A percentile compares a stretch with the other conserved stretches of the same genome.
Conservation (phyloP, 2,113 vertebrate species). For the Puntigrus tetrazona region DNA sequence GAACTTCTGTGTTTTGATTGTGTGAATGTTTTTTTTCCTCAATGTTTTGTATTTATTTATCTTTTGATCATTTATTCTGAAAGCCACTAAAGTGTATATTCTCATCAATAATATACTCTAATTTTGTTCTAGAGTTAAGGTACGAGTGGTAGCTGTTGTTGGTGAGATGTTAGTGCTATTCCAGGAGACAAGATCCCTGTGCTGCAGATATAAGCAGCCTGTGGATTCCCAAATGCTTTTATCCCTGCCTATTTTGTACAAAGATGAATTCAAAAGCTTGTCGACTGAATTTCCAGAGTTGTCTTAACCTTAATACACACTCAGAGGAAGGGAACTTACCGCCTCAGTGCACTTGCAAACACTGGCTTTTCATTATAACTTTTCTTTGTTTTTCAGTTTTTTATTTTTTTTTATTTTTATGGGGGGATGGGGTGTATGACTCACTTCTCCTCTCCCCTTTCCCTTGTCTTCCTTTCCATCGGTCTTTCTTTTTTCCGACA, state of each 20-base stretch:
- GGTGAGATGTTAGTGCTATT: constrained; percentile 24
- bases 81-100: not conserved
- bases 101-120: not conserved
- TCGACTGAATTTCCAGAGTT: constrained; percentile 19
- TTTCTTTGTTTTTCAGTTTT: not conserved
- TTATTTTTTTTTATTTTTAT: no score
- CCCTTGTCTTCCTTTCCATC: constrained; percentile 27
- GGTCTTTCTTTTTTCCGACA: constrained; percentile 42
- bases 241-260: not conserved
- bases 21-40: not conserved
- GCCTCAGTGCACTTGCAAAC: constrained; percentile 30
- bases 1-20: not conserved
- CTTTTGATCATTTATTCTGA: not conserved
- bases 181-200: not conserved
- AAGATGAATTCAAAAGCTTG: constrained; percentile 4
- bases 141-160: not conserved
- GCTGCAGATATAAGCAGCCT: not conserved
- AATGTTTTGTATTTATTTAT: not conserved
- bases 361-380: constrained; percentile 39
- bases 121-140: not conserved
- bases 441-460: constrained; percentile 8
- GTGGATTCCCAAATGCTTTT: constrained; percentile 36
- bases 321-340: constrained; percentile 27
- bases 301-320: constrained; percentile 27
- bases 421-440: constrained; percentile 12